Evolutionary conservation across 37 sponge, comb jelly and placozoan genomes (phyloP), one percentile per base, ranked within the genome.

Genomic region (Chondrilla cf. caribensis): DNA sequence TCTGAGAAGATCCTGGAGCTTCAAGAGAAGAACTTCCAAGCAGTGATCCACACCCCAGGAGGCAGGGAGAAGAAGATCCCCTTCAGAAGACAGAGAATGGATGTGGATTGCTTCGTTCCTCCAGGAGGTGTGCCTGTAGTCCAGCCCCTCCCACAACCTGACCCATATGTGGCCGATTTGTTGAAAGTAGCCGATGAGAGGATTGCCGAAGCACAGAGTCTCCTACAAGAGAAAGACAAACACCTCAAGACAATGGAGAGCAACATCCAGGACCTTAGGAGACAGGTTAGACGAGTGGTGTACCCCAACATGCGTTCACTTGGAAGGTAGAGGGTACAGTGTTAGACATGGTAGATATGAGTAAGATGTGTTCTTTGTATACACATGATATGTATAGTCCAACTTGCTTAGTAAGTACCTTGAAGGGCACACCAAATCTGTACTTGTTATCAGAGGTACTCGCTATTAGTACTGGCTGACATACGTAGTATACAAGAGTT

Each of bases 1-100:
- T 80, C 92, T 11, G 95, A 92, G 31, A 84, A 86, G 47, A 94
- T 99, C 22, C 77, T 88, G 35, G 95, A 90, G 64, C 85, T 99
- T 19, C 95, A 99, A 66, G 97, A 99, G 78, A 94, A 93, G 80
- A 99, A 96, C 84, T 88, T 90, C 47, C 89, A 94, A 44, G 99
- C 99, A 33, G 95, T 99, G 7, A 91, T 99, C 22, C 90, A 94
- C 70, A 99, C 99, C 44, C 99, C 99, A 15, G 97, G 99, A 9
- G 99, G 99, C 7, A 81, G 92, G 25, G 87, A 92, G 80, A 93
- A 89, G 70, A 90, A 88, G 62, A 86, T 99, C 51, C 90, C 99
- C 21, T 89, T 84, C 24, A 81, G 99, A 51, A 82, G 97, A 24
- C 99, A 96, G 78, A 80, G 97, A 21, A 96, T 99, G 95, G 99